Conservation (phyloP, 2,888 invertebrate genomes). For the Bombylius discolor region DNA sequence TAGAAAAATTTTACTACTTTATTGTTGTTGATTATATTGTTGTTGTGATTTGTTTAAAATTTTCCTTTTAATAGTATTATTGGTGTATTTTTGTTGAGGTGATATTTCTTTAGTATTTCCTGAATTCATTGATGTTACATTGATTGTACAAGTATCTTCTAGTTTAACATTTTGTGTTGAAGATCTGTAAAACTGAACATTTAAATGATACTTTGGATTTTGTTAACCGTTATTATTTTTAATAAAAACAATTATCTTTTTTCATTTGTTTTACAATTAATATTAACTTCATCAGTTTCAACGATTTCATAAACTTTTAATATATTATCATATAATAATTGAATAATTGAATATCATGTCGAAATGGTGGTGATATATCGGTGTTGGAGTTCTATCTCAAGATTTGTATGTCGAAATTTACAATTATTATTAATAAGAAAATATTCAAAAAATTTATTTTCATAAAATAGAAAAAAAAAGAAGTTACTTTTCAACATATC, state of each 20-base stretch:
- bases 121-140: conserved; percentile 3
- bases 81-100: too few relatives aligned
- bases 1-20: too few relatives aligned
- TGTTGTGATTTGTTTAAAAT: not conserved
- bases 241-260: conserved; percentile 1
- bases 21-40: too few relatives aligned
- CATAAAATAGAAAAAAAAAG: too few relatives aligned
- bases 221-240: not conserved
- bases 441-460: conserved; percentile 14
- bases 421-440: not conserved
- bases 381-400: conserved; percentile 25
- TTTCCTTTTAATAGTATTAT: too few relatives aligned
- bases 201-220: not conserved
- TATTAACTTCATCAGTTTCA: conserved; percentile 1
- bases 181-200: too few relatives aligned
- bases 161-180: not conserved
- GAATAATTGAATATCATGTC: conserved; percentile 83
- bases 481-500: conserved; percentile 69
- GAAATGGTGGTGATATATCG: conserved; percentile 69
- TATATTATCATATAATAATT: conserved; percentile 79
- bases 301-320: conserved; percentile 81
- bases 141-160: conserved; percentile 9
- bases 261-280: not conserved
- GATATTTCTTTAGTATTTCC: not conserved
- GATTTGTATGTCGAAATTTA: conserved; percentile 28